Evolutionary conservation across 2,797 vertebrate species (phyloP).

Genomic region (Chaunax sp.): DNA sequence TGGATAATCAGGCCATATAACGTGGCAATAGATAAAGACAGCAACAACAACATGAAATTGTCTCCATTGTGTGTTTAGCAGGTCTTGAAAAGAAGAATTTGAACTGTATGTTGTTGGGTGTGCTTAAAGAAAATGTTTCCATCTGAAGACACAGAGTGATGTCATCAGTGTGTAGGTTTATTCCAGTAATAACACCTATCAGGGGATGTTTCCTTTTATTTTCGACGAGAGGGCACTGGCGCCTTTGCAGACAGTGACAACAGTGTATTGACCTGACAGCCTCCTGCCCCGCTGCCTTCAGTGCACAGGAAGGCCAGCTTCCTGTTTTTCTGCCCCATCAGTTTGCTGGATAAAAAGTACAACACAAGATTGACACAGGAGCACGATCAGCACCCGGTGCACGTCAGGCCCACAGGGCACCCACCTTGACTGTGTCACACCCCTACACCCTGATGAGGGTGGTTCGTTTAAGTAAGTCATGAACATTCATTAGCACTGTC

Average conservation of each 20-base stretch:
- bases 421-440: conserved; percentile 9
- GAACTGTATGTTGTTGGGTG: background rate
- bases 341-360: conserved; percentile 65
- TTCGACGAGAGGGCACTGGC: conserved; percentile 21
- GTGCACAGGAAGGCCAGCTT: conserved; percentile 78
- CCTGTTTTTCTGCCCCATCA: conserved; percentile 82
- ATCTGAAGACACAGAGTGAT: conserved; percentile 3
- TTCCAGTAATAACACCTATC: conserved; percentile 36
- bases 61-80: conserved; percentile 33
- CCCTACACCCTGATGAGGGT: conserved; percentile 15
- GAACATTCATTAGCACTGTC: conserved; percentile 3
- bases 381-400: conserved; percentile 40
- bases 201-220: conserved; percentile 40
- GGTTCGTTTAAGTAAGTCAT: conserved; percentile 34
- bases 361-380: conserved; percentile 51
- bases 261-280: conserved; percentile 45
- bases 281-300: conserved; percentile 59
- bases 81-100: conserved; percentile 8
- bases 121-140: conserved; percentile 16
- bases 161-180: conserved; percentile 17
- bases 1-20: conserved; percentile 15
- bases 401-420: conserved; percentile 7
- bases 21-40: conserved; percentile 12
- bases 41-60: conserved; percentile 13
- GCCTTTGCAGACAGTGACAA: conserved; percentile 35